These are phyloP conservation scores for Rhinoptilus africanus DNA, from an alignment of 2,113 vertebrate species.

Conservation along the genomic window DNA sequence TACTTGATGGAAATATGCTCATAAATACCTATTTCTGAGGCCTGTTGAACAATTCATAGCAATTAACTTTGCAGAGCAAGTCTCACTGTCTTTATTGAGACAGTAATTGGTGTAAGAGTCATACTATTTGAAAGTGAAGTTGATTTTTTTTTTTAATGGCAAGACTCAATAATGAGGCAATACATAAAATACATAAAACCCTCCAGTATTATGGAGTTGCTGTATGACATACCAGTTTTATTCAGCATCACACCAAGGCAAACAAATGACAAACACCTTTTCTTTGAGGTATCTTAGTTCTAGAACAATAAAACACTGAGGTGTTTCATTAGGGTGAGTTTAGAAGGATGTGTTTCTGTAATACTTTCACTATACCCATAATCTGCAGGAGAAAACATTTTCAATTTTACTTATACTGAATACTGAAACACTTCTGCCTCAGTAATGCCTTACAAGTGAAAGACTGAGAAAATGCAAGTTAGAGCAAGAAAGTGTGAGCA, in stretches of 20 bases:
- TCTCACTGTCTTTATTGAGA: neutral
- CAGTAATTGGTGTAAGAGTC: neutral
- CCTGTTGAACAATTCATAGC: neutral
- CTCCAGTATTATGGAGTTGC: neutral
- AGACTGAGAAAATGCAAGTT: neutral
- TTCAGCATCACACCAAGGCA: neutral
- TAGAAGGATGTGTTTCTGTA: neutral
- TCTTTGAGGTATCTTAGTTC: neutral
- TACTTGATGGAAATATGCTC: neutral
- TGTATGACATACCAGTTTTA: neutral
- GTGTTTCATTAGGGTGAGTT: neutral
- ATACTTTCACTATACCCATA: neutral
- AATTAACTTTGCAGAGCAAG: conserved; percentile 22
- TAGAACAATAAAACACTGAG: neutral
- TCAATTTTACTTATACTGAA: neutral
- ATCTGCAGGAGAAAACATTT: neutral
- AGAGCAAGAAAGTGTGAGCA: neutral
- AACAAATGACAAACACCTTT: neutral
- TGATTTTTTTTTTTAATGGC: neutral
- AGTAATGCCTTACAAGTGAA: neutral
- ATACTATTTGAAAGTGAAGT: neutral
- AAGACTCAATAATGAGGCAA: neutral
- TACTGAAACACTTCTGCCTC: neutral
- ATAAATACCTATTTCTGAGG: conserved; percentile 32
- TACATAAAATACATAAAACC: neutral